A percentile compares a stretch with the other conserved stretches of the same genome.
These are phyloP conservation scores for Plagiodera versicolora DNA, from an alignment of 2,888 invertebrate genomes.

Conservation along the genomic window DNA sequence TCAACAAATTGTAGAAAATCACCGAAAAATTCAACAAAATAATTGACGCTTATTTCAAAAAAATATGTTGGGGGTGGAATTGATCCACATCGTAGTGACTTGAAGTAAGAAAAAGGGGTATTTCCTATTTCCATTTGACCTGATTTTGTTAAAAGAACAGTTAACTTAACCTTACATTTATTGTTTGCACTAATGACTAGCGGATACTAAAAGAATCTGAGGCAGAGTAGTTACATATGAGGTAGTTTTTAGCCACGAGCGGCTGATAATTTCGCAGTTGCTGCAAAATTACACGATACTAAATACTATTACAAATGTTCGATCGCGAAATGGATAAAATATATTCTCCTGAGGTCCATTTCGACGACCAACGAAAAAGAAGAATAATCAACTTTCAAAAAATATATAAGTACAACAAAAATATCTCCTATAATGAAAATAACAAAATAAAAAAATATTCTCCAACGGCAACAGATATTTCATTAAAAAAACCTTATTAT, in stretches of 20 bases:
- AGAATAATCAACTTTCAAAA: constrained; percentile 36
- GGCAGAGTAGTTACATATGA: constrained; percentile 43
- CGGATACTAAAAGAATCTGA: constrained; percentile 42
- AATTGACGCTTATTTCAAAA: not conserved
- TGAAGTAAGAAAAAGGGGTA: constrained; percentile 8
- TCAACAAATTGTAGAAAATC: not conserved
- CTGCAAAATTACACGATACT: constrained; percentile 15
- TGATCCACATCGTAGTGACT: constrained; percentile 32
- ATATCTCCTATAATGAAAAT: constrained; percentile 35
- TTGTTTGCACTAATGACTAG: constrained; percentile 48
- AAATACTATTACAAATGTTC: constrained; percentile 4
- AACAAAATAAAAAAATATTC: constrained; percentile 35
- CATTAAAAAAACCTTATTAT: constrained; percentile 27
- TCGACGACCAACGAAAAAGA: constrained; percentile 5
- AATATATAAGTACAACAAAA: constrained; percentile 45
- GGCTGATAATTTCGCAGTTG: constrained; percentile 22
- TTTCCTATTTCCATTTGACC: constrained; percentile 22
- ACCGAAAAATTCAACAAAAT: not conserved
- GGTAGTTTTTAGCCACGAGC: constrained; percentile 35
- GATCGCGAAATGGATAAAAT: constrained; percentile 7
- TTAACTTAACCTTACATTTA: constrained; percentile 37
- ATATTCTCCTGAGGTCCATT: constrained; percentile 13
- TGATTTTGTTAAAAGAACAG: constrained; percentile 29
- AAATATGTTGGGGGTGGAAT: constrained; percentile 32
- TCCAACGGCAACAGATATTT: constrained; percentile 28